A percentile compares a stretch with the other conserved stretches of the same genome.
Evolutionary conservation across 2,888 invertebrate genomes (phyloP).

Genomic region (Netelia fuscicornis): DNA sequence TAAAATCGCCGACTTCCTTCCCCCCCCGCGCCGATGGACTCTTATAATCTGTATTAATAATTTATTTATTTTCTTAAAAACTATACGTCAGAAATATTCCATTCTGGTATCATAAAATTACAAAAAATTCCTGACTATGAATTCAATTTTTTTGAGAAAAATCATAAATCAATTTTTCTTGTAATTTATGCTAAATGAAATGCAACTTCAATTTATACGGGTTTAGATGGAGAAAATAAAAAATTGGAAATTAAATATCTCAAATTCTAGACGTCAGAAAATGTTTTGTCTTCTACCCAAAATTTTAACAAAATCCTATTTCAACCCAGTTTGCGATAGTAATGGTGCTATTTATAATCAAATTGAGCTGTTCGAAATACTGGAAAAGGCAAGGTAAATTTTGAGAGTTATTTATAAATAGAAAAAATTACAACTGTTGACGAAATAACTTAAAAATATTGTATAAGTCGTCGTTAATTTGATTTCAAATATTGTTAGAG

Average conservation of each 20-base stretch:
- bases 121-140: conserved; percentile 10
- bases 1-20: conserved; percentile 22
- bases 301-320: conserved; percentile 24
- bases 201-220: conserved; percentile 32
- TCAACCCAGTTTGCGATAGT: conserved; percentile 24
- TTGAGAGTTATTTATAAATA: too few relatives aligned
- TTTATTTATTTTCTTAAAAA: conserved; percentile 25
- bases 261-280: conserved; percentile 38
- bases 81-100: conserved; percentile 16
- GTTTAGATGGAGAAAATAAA: conserved; percentile 26
- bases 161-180: conserved; percentile 22
- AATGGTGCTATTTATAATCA: not conserved
- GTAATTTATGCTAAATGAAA: conserved; percentile 20
- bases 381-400: too few relatives aligned
- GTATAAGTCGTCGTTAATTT: too few relatives aligned
- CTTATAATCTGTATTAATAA: conserved; percentile 17
- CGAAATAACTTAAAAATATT: too few relatives aligned
- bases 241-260: conserved; percentile 35
- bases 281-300: not conserved
- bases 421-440: too few relatives aligned
- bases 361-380: too few relatives aligned
- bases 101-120: conserved; percentile 23
- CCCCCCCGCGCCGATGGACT: conserved; percentile 21
- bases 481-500: too few relatives aligned
- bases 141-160: conserved; percentile 16